Evolutionary conservation across 2,113 vertebrate species (phyloP).

Genomic region (Scatophagus argus): DNA sequence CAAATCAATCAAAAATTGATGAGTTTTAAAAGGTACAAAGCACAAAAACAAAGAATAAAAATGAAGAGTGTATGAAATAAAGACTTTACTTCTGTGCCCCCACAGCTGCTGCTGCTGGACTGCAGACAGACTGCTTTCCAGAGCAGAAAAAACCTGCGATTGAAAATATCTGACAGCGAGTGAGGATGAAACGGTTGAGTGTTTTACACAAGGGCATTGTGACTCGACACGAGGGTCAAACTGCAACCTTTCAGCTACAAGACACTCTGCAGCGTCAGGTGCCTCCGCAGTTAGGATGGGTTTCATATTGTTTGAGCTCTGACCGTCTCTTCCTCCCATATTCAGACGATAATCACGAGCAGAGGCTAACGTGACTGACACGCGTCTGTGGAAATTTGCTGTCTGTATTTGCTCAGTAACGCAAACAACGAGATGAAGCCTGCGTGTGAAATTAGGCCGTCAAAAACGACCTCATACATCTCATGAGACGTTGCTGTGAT

Average conservation of each 20-base stretch:
- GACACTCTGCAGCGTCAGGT: neutral
- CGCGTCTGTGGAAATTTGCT: neutral
- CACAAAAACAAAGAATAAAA: too few species aligned
- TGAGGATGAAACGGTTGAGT: neutral
- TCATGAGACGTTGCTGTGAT: neutral
- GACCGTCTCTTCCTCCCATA: neutral
- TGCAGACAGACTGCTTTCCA: neutral
- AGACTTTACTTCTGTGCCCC: too few species aligned
- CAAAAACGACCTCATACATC: neutral
- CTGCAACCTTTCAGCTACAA: neutral
- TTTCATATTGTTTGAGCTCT: neutral
- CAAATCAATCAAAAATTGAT: too few species aligned
- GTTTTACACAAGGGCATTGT: slow-evolving; percentile 40
- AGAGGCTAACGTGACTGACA: neutral
- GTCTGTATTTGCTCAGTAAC: neutral
- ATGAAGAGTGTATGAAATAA: too few species aligned
- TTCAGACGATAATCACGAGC: neutral
- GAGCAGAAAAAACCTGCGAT: neutral
- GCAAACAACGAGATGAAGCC: neutral
- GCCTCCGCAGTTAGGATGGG: neutral
- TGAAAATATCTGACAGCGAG: slow-evolving; percentile 38
- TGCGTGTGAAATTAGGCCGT: neutral
- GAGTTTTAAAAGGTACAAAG: too few species aligned
- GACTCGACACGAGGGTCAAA: slow-evolving; percentile 49
- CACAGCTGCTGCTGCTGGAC: neutral